These are phyloP conservation scores for Grantiella picta DNA, from an alignment of 2,113 vertebrate genomes.

Conservation along the genomic window DNA sequence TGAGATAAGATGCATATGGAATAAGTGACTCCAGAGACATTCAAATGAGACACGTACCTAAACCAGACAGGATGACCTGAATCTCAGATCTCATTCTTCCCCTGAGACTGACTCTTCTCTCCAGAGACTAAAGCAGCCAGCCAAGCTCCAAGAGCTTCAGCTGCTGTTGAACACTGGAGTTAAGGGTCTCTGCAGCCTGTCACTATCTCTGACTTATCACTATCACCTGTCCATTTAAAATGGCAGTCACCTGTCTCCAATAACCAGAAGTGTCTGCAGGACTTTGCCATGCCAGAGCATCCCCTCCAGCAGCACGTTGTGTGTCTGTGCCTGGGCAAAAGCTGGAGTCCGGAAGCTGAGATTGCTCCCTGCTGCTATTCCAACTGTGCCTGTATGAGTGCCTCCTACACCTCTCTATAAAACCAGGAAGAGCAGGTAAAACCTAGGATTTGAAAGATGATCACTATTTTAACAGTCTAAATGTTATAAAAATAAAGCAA, in stretches of 20 bases:
- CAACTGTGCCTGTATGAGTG: not conserved
- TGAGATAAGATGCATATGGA: not conserved
- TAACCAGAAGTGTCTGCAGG: not conserved
- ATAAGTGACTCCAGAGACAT: not conserved
- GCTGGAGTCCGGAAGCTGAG: not conserved
- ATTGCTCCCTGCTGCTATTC: not conserved
- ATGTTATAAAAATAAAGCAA: not conserved
- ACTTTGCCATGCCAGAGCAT: not conserved
- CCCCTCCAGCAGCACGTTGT: not conserved
- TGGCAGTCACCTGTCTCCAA: not conserved
- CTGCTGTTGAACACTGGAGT: not conserved
- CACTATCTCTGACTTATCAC: not conserved
- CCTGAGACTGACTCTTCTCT: not conserved
- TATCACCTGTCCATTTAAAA: not conserved
- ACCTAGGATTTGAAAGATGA: not conserved
- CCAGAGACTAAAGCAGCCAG: not conserved
- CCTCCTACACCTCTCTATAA: not conserved
- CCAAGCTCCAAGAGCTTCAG: not conserved
- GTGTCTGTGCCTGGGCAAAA: not conserved
- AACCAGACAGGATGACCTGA: not conserved
- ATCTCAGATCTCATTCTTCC: not conserved
- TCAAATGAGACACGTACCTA: not conserved
- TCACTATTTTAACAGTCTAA: not conserved
- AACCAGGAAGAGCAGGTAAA: not conserved
- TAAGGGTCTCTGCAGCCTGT: not conserved